Evolutionary conservation across 2,797 vertebrate species (phyloP).

Genomic region (Coendou prehensilis): DNA sequence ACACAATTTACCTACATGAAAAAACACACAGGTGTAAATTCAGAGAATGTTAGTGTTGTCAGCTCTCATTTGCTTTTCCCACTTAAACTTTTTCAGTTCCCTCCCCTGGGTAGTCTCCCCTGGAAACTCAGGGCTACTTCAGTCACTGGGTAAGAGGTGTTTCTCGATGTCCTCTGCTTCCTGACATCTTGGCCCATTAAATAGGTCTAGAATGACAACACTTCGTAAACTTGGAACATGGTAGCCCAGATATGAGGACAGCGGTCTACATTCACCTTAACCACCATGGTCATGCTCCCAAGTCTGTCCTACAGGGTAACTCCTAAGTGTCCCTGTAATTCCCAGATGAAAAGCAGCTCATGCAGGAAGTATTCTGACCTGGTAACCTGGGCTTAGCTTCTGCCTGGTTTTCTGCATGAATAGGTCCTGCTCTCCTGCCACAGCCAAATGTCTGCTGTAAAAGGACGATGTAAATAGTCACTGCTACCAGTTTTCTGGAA

Average conservation of each 20-base stretch:
- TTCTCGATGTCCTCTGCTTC: neutral
- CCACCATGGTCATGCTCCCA: neutral
- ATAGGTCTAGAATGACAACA: neutral
- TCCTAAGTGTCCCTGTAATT: neutral
- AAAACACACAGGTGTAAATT: neutral
- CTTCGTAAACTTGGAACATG: neutral
- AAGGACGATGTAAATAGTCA: slow-evolving; percentile 11
- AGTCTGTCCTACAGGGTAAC: neutral
- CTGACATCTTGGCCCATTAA: neutral
- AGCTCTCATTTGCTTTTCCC: neutral
- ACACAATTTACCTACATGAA: neutral
- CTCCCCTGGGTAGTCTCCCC: neutral
- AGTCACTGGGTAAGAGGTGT: neutral
- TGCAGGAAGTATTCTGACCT: neutral
- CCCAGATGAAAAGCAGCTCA: slow-evolving; percentile 53
- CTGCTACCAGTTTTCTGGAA: neutral
- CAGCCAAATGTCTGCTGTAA: neutral
- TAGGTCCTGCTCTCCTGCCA: slow-evolving; percentile 1
- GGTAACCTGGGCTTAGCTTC: slow-evolving; percentile 27
- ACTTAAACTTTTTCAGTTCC: neutral
- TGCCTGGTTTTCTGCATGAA: neutral
- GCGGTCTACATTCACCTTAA: neutral
- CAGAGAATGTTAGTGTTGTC: neutral
- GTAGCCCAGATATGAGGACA: neutral
- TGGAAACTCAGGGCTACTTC: neutral